These are phyloP conservation scores for Myodes glareolus DNA, from an alignment of 2,113 vertebrate species.

Conservation along the genomic window DNA sequence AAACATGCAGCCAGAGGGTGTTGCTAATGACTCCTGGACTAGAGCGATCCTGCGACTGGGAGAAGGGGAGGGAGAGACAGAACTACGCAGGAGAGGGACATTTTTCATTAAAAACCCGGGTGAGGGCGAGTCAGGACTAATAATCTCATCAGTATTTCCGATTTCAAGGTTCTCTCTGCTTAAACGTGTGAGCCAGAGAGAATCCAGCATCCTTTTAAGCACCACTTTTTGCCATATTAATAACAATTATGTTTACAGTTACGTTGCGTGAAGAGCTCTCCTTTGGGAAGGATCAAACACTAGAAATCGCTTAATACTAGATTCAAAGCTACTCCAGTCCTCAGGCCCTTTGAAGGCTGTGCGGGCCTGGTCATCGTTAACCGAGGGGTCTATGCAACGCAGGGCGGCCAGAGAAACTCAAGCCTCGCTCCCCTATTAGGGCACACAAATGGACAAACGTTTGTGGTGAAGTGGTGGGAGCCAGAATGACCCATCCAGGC, in stretches of 20 bases:
- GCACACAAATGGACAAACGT: not conserved
- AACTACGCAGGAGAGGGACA: constrained; percentile 65
- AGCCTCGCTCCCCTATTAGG: not conserved
- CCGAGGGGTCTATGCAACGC: not conserved
- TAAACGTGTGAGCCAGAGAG: constrained; percentile 65
- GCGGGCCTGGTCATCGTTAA: not conserved
- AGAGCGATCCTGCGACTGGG: constrained; percentile 75
- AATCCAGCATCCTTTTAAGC: constrained; percentile 80
- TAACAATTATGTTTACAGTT: constrained; percentile 85
- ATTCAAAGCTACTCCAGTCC: constrained; percentile 43
- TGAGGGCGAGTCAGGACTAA: not conserved
- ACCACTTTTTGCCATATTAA: constrained; percentile 79
- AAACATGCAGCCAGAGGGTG: constrained; percentile 93
- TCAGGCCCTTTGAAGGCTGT: not conserved
- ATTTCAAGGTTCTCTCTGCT: constrained; percentile 56
- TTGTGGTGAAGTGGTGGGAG: not conserved
- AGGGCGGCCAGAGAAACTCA: not conserved
- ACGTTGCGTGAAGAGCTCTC: constrained; percentile 80
- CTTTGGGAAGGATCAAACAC: constrained; percentile 78
- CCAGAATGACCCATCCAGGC: not conserved
- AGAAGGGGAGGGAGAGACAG: constrained; percentile 45
- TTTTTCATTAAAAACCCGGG: not conserved
- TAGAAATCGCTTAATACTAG: constrained; percentile 46
- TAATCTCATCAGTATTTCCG: constrained; percentile 68
- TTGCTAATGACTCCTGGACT: constrained; percentile 92